Percentiles rank a stretch among this genome's conserved stretches.
phyloP scores from a whole-genome alignment of 2,113 vertebrate genomes.

The Pterocles gutturalis region DNA sequence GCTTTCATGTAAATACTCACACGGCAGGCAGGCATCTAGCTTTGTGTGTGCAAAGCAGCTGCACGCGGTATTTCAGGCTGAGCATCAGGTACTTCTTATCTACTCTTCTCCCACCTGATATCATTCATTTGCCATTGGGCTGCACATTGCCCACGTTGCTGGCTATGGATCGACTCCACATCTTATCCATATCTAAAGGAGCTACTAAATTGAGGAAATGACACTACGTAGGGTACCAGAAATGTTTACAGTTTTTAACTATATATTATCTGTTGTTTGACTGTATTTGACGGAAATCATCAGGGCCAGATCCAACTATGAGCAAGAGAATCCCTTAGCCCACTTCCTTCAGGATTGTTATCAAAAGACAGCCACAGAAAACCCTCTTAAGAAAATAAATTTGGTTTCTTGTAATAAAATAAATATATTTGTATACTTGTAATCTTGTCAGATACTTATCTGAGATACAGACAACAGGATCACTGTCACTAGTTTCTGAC shows the following conservation, averaged over 20 bases:
- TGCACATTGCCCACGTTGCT: not conserved
- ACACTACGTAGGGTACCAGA: not conserved
- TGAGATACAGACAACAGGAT: not conserved
- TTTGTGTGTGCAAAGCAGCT: not conserved
- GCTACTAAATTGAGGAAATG: not conserved
- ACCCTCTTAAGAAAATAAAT: not conserved
- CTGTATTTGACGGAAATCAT: not conserved
- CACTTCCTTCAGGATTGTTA: not conserved
- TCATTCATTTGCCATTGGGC: not conserved
- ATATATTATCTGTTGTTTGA: rapidly evolving
- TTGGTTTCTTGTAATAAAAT: not conserved
- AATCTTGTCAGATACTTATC: not conserved
- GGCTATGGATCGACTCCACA: not conserved
- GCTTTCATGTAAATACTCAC: no score
- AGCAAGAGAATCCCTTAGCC: not conserved
- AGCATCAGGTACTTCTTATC: not conserved
- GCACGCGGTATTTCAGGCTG: not conserved
- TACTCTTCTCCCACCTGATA: not conserved
- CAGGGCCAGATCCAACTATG: not conserved
- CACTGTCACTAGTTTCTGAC: not conserved
- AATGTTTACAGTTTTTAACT: not conserved
- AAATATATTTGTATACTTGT: not conserved
- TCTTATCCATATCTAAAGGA: not conserved
- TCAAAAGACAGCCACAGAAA: not conserved
- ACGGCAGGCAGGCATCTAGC: not conserved